Conservation (phyloP, 2,888 invertebrate species). For the Exephanes ischioxanthus region DNA sequence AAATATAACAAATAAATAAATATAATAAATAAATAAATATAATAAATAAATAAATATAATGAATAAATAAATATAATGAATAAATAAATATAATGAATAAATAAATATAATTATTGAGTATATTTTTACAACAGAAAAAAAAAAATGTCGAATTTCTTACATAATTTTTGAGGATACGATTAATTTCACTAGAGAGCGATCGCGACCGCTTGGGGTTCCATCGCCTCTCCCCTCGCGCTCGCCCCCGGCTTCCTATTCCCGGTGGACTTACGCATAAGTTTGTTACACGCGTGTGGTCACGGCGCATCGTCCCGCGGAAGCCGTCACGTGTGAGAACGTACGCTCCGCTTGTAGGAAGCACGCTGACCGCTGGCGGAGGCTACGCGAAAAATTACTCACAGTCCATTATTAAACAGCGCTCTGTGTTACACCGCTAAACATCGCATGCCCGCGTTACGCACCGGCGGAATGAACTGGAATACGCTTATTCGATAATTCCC, state of each 20-base stretch:
- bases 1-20: background rate
- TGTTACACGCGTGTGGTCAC: slow-evolving; percentile 65
- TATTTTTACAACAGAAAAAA: background rate
- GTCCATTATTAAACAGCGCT: background rate
- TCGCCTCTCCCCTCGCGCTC: slow-evolving; percentile 9
- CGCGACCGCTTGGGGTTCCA: background rate
- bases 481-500: slow-evolving; percentile 46
- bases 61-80: too few species aligned
- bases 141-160: too few species aligned
- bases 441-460: slow-evolving; percentile 28
- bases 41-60: too few species aligned
- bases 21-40: too few species aligned
- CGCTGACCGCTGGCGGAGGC: slow-evolving; percentile 45
- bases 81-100: too few species aligned
- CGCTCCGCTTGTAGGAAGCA: slow-evolving; percentile 53
- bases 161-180: background rate
- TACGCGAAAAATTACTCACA: slow-evolving; percentile 38
- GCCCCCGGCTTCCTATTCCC: slow-evolving; percentile 35
- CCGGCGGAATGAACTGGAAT: slow-evolving; percentile 33
- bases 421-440: background rate
- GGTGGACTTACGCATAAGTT: slow-evolving; percentile 58
- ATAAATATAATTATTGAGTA: too few species aligned
- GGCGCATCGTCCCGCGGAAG: slow-evolving; percentile 61
- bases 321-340: slow-evolving; percentile 68
- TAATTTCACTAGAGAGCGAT: background rate